Evolutionary conservation across 2,113 vertebrate genomes (phyloP).

Genomic region (Capreolus pygargus): DNA sequence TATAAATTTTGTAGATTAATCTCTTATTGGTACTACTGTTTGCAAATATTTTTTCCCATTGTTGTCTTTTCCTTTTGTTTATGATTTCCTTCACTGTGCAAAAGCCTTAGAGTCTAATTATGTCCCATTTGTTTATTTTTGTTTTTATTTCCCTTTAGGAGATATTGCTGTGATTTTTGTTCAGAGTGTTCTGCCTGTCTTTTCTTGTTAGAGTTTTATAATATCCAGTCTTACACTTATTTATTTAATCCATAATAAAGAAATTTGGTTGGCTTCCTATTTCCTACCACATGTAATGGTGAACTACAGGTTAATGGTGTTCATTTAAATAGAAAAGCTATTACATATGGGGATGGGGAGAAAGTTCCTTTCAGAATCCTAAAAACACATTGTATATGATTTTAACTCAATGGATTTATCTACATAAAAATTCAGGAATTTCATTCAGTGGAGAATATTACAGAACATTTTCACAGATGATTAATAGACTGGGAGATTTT

Average conservation of each 20-base stretch:
- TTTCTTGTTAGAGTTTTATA: neutral
- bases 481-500: neutral
- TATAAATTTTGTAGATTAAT: neutral
- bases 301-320: neutral
- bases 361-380: neutral
- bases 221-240: neutral
- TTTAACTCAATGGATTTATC: neutral
- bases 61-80: neutral
- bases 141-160: neutral
- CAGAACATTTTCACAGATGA: neutral
- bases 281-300: neutral
- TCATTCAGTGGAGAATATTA: neutral
- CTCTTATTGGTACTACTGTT: neutral
- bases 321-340: neutral
- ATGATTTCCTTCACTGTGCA: neutral
- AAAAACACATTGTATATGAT: neutral
- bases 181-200: neutral
- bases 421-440: neutral
- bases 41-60: neutral
- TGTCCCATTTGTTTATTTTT: neutral
- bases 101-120: neutral
- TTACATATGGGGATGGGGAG: neutral
- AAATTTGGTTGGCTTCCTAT: neutral
- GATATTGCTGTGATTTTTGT: neutral
- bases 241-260: neutral